Evolutionary conservation across 2,113 vertebrate species (phyloP).

Genomic region (Leucopsar rothschildi): DNA sequence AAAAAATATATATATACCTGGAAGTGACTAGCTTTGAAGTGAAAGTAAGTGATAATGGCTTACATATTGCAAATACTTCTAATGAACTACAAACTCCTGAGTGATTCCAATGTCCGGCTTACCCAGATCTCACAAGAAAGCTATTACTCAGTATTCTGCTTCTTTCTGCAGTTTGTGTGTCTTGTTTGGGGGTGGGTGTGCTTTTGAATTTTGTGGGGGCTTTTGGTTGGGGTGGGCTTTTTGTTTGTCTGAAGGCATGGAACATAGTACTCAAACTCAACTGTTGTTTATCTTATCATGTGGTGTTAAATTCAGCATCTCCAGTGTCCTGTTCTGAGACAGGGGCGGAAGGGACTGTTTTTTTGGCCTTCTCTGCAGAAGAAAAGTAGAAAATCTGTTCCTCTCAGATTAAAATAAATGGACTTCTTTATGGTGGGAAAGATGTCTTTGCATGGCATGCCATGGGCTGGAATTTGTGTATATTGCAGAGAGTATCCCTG

Average conservation of each 20-base stretch:
- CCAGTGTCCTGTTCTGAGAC: neutral
- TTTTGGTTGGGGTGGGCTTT: neutral
- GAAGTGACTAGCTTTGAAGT: neutral
- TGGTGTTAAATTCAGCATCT: neutral
- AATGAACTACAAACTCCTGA: neutral
- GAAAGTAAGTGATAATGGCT: neutral
- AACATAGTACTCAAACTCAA: neutral
- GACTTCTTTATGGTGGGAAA: neutral
- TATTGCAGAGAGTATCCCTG: neutral
- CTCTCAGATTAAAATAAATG: neutral
- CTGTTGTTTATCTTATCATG: neutral
- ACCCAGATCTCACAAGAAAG: neutral
- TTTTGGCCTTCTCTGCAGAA: neutral
- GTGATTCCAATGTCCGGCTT: neutral
- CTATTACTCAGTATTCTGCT: neutral
- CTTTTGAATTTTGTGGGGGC: neutral
- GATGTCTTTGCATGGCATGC: neutral
- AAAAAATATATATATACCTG: neutral
- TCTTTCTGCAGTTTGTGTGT: neutral
- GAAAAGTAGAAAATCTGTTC: neutral
- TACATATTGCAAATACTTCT: neutral
- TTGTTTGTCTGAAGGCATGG: neutral
- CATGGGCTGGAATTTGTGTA: neutral
- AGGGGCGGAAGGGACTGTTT: neutral
- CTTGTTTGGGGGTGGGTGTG: neutral